Conservation (phyloP, 2,888 invertebrate genomes). For the Ernsta delagoae region DNA sequence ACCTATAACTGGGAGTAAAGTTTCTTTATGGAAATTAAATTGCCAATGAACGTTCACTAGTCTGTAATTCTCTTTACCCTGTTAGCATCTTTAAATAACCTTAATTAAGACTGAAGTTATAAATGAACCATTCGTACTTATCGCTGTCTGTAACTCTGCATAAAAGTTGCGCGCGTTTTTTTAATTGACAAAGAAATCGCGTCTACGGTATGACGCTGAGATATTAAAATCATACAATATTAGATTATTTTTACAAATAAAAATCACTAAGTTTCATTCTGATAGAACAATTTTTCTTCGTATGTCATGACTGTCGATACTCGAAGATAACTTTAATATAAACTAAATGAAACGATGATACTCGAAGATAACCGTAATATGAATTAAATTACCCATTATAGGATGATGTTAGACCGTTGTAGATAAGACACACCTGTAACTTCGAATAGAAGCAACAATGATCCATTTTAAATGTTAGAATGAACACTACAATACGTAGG, state of each 20-base stretch:
- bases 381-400: too few species aligned
- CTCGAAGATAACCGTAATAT: too few species aligned
- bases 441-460: background rate
- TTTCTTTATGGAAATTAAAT: constrained; percentile 18
- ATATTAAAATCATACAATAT: too few species aligned
- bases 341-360: too few species aligned
- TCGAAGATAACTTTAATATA: too few species aligned
- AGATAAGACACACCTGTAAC: background rate
- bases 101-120: constrained; percentile 3
- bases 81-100: constrained; percentile 6
- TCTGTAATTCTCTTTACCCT: background rate
- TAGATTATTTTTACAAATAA: too few species aligned
- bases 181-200: too few species aligned
- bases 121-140: constrained; percentile 1
- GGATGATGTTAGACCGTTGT: background rate
- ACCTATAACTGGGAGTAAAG: background rate
- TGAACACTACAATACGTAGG: constrained; percentile 1
- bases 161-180: too few species aligned
- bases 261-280: too few species aligned
- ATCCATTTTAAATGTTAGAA: background rate
- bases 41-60: constrained; percentile 8
- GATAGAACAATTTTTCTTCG: too few species aligned
- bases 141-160: background rate
- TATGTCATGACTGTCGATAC: too few species aligned
- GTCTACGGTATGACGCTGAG: too few species aligned